Percentiles rank a stretch among this genome's conserved stretches.
Conservation (phyloP, 2,113 vertebrate genomes). For the Merops nubicus region DNA sequence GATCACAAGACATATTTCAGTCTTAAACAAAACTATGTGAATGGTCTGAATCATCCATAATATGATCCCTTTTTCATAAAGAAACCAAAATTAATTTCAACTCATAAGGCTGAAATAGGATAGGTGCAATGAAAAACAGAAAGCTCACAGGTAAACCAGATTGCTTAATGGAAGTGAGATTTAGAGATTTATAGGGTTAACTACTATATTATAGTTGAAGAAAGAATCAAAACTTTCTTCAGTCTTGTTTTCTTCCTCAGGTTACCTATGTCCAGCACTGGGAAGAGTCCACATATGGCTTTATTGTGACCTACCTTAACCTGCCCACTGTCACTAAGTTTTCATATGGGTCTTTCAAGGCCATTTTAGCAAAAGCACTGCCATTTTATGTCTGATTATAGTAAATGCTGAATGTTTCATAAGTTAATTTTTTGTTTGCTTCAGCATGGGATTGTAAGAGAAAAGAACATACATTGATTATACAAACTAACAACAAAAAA, state of each 20-base stretch:
- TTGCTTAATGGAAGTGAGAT: not conserved
- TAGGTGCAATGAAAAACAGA: not conserved
- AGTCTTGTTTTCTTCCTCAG: not conserved
- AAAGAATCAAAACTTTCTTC: not conserved
- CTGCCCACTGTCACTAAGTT: not conserved
- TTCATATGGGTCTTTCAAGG: not conserved
- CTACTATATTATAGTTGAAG: not conserved
- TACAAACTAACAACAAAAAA: not conserved
- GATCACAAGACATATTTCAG: not conserved
- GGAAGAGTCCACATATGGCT: not conserved
- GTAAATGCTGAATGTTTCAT: no score
- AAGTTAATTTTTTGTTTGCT: no score
- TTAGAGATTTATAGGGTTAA: not conserved
- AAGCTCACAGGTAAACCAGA: not conserved
- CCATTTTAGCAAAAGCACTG: not conserved
- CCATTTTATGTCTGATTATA: no score
- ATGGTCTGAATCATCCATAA: not conserved
- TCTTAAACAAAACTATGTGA: not conserved
- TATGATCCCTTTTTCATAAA: not conserved
- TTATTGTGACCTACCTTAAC: no score
- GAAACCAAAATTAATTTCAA: not conserved
- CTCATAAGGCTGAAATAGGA: accelerated
- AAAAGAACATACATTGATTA: not conserved
- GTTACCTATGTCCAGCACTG: not conserved
- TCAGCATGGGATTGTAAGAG: not conserved